Evolutionary conservation across 2,797 vertebrate genomes (phyloP), one percentile per base, ranked within the genome.

Genomic region (Gadopsis marmoratus): DNA sequence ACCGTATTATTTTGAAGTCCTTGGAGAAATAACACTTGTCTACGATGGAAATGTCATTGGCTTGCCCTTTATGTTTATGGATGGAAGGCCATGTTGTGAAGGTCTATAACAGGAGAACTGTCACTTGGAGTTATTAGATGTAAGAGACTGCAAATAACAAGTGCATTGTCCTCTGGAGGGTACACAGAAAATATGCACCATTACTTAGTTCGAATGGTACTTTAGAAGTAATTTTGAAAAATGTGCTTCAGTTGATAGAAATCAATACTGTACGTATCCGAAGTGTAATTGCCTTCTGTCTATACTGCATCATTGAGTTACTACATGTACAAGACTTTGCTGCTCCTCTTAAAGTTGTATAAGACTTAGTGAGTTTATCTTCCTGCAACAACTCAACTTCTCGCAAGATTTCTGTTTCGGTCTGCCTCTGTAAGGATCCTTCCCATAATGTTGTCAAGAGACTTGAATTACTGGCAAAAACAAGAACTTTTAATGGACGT

Each of bases 11-110:
- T 86, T 89, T 72, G 51, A 74, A 79, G 86, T 84, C 92, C 91
- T 88, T 81, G 81, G 90, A 90, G 88, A 92, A 93, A 94, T 92
- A 93, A 86, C 68, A 79, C 74, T 87, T 67, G 78, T 76, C 56
- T 67, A 47, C 74, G 81, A 45, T 72, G 76, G 83, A 90, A 88
- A 90, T 92, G 92, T 88, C 88, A 89, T 84, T 80, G 81, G 41
- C 33, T 70, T 84, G 73, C 75, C 85, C 88, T 91, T 92, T 89
- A 88, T 89, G 83, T 89, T 90, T 92, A 90, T 91, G 86, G 82
- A 93, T 92, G 77, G 74, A 59, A 75, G 74, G 76, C 69, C 54
- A 33, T 81, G 71, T 88, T 76, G 72, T 54, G 81, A 88, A 86
- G 73, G 79, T 87, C 71, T 80, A 58, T 77, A 88, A 77, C 79